These are phyloP conservation scores for Ips nitidus DNA, from an alignment of 1,140 invertebrate genomes.

Conservation along the genomic window DNA sequence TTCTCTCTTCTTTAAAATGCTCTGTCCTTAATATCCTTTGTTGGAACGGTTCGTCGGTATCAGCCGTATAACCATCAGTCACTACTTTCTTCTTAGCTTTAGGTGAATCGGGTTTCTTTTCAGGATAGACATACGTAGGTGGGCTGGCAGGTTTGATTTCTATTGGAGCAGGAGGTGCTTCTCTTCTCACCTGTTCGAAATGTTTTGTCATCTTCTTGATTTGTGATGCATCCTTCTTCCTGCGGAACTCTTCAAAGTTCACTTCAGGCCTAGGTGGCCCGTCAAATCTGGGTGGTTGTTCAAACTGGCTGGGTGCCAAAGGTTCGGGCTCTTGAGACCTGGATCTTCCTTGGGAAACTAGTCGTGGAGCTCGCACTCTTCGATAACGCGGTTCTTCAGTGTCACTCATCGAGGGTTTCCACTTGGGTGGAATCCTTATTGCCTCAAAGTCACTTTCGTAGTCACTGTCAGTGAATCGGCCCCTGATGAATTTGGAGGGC, in stretches of 20 bases:
- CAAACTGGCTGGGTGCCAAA: slow-evolving; percentile 62
- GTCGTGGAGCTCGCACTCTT: slow-evolving; percentile 57
- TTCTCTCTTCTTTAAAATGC: slow-evolving; percentile 45
- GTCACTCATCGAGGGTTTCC: slow-evolving; percentile 67
- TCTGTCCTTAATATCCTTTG: slow-evolving; percentile 49
- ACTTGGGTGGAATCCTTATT: slow-evolving; percentile 57
- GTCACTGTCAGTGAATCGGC: slow-evolving; percentile 65
- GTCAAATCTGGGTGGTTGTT: slow-evolving; percentile 55
- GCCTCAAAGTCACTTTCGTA: slow-evolving; percentile 71
- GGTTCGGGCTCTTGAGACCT: slow-evolving; percentile 60
- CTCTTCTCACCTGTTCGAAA: slow-evolving; percentile 36
- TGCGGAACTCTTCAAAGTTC: slow-evolving; percentile 45
- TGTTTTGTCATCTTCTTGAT: slow-evolving; percentile 45
- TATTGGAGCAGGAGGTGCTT: slow-evolving; percentile 41
- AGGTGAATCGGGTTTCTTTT: slow-evolving; percentile 59
- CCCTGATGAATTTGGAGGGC: slow-evolving; percentile 65
- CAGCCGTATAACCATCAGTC: slow-evolving; percentile 66
- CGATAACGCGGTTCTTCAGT: slow-evolving; percentile 63
- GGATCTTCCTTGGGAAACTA: slow-evolving; percentile 51
- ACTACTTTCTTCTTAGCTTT: slow-evolving; percentile 58
- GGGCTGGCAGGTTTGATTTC: slow-evolving; percentile 58
- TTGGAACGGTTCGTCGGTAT: slow-evolving; percentile 66
- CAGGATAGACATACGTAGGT: slow-evolving; percentile 56
- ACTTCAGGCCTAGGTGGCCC: slow-evolving; percentile 56
- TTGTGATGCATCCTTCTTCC: slow-evolving; percentile 45